A percentile compares a stretch with the other conserved stretches of the same genome.
Evolutionary conservation across 2,797 vertebrate species (phyloP).

Genomic region (Atherinosoma microstoma): DNA sequence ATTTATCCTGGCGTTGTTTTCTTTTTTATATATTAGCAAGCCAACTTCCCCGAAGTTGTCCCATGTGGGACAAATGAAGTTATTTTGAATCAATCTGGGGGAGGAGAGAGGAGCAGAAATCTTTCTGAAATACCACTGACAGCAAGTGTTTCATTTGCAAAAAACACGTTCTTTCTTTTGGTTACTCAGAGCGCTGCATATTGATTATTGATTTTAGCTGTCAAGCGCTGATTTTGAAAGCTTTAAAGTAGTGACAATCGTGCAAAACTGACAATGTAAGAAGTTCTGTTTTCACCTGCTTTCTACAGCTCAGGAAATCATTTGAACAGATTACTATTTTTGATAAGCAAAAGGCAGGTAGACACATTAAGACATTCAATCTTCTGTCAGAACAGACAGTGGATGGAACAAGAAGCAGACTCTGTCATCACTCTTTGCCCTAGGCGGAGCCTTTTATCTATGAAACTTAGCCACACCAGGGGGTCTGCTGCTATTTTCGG

Average conservation of each 20-base stretch:
- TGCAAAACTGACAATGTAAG: constrained; percentile 29
- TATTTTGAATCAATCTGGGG: constrained; percentile 11
- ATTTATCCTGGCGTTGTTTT: constrained; percentile 5
- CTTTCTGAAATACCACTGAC: constrained; percentile 18
- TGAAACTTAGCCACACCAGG: constrained; percentile 54
- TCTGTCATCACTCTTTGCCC: constrained; percentile 62
- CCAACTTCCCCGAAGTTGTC: not conserved
- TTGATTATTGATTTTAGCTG: constrained; percentile 66
- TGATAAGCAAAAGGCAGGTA: constrained; percentile 35
- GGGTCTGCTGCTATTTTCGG: constrained; percentile 71
- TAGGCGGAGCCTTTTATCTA: constrained; percentile 68
- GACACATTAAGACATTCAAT: constrained; percentile 56
- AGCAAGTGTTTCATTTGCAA: constrained; percentile 4
- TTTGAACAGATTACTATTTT: constrained; percentile 58
- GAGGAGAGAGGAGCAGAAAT: constrained; percentile 6
- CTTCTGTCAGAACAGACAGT: constrained; percentile 64
- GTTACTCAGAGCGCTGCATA: constrained; percentile 34
- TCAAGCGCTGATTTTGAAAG: constrained; percentile 53
- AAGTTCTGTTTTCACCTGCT: constrained; percentile 21
- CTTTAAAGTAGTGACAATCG: constrained; percentile 19
- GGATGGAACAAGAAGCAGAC: constrained; percentile 39
- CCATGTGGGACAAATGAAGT: constrained; percentile 17
- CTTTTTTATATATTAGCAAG: not conserved
- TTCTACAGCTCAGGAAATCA: constrained; percentile 30
- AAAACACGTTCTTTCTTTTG: not conserved